Conservation (phyloP, 2,888 invertebrate species). For the Cantharis nigra region DNA sequence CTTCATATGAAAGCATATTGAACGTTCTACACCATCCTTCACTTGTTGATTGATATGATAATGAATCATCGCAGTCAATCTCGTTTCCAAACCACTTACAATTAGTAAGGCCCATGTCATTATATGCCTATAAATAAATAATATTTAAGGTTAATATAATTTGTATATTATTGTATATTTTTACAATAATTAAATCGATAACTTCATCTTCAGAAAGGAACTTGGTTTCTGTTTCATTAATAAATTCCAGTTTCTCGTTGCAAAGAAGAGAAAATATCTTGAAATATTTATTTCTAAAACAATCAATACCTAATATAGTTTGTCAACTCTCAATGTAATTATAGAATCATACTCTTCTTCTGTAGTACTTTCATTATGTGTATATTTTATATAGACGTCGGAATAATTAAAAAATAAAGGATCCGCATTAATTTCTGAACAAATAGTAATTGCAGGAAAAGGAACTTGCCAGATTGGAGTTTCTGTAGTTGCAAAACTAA, state of each 20-base stretch:
- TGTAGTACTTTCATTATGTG: background rate
- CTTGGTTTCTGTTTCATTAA: background rate
- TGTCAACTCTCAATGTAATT: no score
- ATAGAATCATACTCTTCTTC: background rate
- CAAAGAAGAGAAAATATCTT: background rate
- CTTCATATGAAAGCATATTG: constrained; percentile 1
- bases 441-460: constrained; percentile 57
- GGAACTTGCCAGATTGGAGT: constrained; percentile 67
- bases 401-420: background rate
- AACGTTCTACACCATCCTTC: constrained; percentile 4
- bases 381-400: background rate
- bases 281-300: background rate
- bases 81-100: background rate
- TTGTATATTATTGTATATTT: background rate
- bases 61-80: background rate
- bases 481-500: constrained; percentile 72
- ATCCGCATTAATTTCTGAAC: constrained; percentile 63
- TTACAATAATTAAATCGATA: background rate
- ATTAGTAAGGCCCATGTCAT: background rate
- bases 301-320: no score
- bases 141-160: background rate
- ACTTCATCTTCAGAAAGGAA: background rate
- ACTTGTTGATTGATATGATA: background rate
- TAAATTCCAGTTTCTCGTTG: background rate
- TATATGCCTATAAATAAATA: background rate